Conservation (phyloP, 1,140 invertebrate genomes). For the Galendromus occidentalis region DNA sequence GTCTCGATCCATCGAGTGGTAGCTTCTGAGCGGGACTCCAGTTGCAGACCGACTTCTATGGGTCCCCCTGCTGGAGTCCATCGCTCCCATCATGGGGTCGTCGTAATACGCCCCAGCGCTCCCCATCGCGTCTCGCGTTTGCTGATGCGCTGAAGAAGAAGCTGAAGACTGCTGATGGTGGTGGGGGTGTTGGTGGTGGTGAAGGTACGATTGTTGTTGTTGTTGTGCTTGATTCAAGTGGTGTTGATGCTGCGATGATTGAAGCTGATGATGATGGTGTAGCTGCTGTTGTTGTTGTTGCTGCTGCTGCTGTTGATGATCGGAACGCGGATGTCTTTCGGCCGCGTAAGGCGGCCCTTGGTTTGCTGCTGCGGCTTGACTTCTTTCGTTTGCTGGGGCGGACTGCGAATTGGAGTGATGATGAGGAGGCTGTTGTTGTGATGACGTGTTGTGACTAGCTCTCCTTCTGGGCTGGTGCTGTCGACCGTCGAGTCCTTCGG, state of each 20-base stretch:
- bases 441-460: neutral
- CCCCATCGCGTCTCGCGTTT: constrained; percentile 18
- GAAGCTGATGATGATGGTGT: neutral
- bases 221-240: neutral
- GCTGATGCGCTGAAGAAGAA: constrained; percentile 51
- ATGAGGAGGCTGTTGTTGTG: neutral
- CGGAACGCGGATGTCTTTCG: neutral
- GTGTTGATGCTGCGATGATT: neutral
- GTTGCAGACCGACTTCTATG: constrained; percentile 25
- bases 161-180: constrained; percentile 46
- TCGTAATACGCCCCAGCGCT: constrained; percentile 37
- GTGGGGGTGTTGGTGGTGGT: constrained; percentile 23
- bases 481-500: neutral
- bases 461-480: constrained; percentile 11
- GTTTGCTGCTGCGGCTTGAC: neutral
- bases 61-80: constrained; percentile 32
- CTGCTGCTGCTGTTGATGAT: neutral
- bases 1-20: constrained; percentile 50
- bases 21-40: constrained; percentile 35
- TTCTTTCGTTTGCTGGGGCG: neutral
- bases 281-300: neutral
- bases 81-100: constrained; percentile 44
- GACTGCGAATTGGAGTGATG: neutral
- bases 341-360: neutral
- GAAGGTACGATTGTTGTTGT: no score